Evolutionary conservation across 2,888 invertebrate species (phyloP).

Genomic region (Apamea monoglypha): DNA sequence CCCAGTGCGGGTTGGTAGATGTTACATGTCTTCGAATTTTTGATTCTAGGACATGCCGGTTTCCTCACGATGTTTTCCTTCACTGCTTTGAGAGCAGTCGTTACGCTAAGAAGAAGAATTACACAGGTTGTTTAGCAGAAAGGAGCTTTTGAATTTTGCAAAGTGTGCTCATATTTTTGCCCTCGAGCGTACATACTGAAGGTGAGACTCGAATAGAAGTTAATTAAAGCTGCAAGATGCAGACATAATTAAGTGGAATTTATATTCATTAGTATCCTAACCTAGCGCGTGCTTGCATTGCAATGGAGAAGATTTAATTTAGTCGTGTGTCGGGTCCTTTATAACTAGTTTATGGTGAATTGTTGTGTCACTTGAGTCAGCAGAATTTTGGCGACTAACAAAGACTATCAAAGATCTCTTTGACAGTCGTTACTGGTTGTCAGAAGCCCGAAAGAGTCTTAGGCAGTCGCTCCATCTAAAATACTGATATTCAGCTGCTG

Average conservation of each 20-base stretch:
- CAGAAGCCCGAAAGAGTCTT: too few species aligned
- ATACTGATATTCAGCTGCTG: too few species aligned
- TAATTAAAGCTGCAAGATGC: constrained; percentile 67
- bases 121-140: neutral
- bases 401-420: too few species aligned
- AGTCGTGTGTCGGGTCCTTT: neutral
- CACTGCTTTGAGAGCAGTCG: too few species aligned
- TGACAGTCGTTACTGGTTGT: neutral
- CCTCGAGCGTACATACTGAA: neutral
- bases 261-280: constrained; percentile 62
- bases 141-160: neutral
- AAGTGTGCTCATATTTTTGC: too few species aligned
- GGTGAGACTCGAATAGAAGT: constrained; percentile 24
- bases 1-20: too few species aligned
- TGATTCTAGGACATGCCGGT: too few species aligned
- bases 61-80: too few species aligned
- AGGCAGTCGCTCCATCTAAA: too few species aligned
- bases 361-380: neutral
- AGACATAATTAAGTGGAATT: constrained; percentile 63
- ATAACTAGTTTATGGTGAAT: neutral
- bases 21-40: too few species aligned
- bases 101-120: neutral
- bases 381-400: too few species aligned
- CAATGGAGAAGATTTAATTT: constrained; percentile 20
- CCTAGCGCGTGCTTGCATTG: constrained; percentile 35